These are phyloP conservation scores for Amblyteles armatorius DNA, from an alignment of 2,888 invertebrate genomes.

Conservation along the genomic window DNA sequence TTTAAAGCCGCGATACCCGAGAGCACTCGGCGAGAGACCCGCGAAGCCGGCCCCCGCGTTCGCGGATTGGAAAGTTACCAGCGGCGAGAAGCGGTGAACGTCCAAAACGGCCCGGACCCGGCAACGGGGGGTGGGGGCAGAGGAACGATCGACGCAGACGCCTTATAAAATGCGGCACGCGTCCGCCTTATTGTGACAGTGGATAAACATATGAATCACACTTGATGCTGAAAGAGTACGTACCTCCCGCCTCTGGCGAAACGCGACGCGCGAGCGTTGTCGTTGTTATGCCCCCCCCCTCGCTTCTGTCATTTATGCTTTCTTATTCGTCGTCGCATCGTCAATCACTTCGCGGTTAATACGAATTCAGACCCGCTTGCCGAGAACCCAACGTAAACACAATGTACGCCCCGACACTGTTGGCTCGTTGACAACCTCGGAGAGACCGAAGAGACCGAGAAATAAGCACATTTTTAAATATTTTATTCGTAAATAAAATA, in stretches of 20 bases:
- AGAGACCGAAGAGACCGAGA: background rate
- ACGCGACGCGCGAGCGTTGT: background rate
- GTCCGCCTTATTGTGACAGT: slow-evolving; percentile 58
- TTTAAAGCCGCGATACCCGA: slow-evolving; percentile 38
- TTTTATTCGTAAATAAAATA: no score
- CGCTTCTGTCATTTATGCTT: background rate
- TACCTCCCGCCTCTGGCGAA: background rate
- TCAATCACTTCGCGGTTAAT: slow-evolving; percentile 17
- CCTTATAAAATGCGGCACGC: slow-evolving; percentile 47
- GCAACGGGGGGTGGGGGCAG: background rate
- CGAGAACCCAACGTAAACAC: background rate
- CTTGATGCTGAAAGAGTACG: slow-evolving; percentile 20
- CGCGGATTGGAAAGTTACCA: slow-evolving; percentile 46
- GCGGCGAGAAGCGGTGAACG: background rate
- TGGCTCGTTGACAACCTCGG: slow-evolving; percentile 1
- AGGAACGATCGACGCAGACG: slow-evolving; percentile 43
- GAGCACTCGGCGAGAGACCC: slow-evolving; percentile 8
- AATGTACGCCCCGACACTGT: background rate
- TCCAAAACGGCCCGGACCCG: slow-evolving; percentile 3
- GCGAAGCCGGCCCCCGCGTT: background rate
- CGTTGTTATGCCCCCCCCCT: background rate
- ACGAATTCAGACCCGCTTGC: background rate
- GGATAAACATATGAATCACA: slow-evolving; percentile 57
- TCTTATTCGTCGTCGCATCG: slow-evolving; percentile 28
- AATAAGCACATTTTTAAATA: background rate